phyloP scores from a whole-genome alignment of 2,888 invertebrate species.

The Mimas tiliae region DNA sequence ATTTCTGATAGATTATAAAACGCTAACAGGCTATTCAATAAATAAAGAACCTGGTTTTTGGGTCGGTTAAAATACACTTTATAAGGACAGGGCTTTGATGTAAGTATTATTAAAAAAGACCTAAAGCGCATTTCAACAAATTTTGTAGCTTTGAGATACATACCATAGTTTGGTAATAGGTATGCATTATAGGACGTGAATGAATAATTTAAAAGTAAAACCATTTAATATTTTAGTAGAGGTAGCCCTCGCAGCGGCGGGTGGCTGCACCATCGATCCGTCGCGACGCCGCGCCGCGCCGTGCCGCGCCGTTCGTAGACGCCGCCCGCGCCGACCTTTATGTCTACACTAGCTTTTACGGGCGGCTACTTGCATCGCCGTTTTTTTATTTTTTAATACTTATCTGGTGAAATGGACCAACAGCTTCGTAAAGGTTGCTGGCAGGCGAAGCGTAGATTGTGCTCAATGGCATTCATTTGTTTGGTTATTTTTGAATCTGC shows the following conservation, averaged over 20 bases:
- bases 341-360: conserved; percentile 31
- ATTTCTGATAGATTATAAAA: too few relatives aligned
- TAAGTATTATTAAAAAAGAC: too few relatives aligned
- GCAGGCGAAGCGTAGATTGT: neutral
- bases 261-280: conserved; percentile 59
- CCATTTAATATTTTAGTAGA: conserved; percentile 8
- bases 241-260: conserved; percentile 28
- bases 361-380: conserved; percentile 33
- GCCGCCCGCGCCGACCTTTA: conserved; percentile 45
- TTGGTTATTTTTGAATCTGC: neutral
- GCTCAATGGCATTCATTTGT: neutral
- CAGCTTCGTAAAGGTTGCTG: neutral
- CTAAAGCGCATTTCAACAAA: too few relatives aligned
- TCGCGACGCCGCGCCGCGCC: conserved; percentile 52
- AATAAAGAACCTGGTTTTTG: too few relatives aligned
- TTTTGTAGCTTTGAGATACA: too few relatives aligned
- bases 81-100: too few relatives aligned
- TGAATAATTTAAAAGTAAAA: neutral
- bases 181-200: too few relatives aligned
- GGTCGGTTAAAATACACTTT: too few relatives aligned
- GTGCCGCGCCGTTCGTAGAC: conserved; percentile 37
- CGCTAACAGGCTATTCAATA: too few relatives aligned
- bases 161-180: too few relatives aligned
- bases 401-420: neutral
- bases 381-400: conserved; percentile 30